Conservation (phyloP, 2,888 invertebrate species). For the Abscondita cerata region DNA sequence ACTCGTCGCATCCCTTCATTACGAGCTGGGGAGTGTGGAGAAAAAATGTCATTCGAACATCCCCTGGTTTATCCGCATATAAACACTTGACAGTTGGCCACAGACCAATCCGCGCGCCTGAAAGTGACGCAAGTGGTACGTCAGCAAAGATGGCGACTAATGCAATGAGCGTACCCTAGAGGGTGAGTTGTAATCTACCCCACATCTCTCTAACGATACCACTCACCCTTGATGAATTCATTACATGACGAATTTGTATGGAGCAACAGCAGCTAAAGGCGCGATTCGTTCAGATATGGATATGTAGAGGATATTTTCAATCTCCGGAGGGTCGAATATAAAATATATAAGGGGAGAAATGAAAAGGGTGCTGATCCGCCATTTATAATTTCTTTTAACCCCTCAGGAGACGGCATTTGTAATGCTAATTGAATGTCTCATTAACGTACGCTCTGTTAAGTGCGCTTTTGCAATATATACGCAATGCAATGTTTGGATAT, state of each 20-base stretch:
- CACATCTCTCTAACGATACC: constrained; percentile 38
- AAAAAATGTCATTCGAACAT: constrained; percentile 33
- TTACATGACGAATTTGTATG: constrained; percentile 36
- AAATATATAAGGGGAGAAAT: constrained; percentile 27
- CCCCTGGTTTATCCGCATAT: constrained; percentile 34
- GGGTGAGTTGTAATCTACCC: constrained; percentile 40
- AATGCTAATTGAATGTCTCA: constrained; percentile 36
- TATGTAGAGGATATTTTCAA: constrained; percentile 36
- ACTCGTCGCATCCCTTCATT: constrained; percentile 26
- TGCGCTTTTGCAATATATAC: constrained; percentile 19
- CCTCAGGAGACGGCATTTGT: constrained; percentile 34
- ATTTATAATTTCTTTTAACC: constrained; percentile 35
- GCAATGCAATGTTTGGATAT: constrained; percentile 27
- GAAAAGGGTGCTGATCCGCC: constrained; percentile 35
- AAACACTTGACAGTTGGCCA: constrained; percentile 37
- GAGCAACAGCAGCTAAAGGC: constrained; percentile 31
- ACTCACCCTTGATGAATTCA: constrained; percentile 39
- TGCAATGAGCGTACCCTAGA: constrained; percentile 45
- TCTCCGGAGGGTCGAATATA: constrained; percentile 34
- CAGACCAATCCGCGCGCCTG: constrained; percentile 39
- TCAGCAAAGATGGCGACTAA: constrained; percentile 49
- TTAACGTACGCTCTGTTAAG: constrained; percentile 28
- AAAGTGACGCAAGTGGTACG: constrained; percentile 41
- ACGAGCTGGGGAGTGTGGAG: constrained; percentile 9
- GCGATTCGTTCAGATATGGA: constrained; percentile 35